These are phyloP conservation scores for Rhamphomyia laevipes DNA, from an alignment of 2,888 invertebrate genomes.

Conservation along the genomic window DNA sequence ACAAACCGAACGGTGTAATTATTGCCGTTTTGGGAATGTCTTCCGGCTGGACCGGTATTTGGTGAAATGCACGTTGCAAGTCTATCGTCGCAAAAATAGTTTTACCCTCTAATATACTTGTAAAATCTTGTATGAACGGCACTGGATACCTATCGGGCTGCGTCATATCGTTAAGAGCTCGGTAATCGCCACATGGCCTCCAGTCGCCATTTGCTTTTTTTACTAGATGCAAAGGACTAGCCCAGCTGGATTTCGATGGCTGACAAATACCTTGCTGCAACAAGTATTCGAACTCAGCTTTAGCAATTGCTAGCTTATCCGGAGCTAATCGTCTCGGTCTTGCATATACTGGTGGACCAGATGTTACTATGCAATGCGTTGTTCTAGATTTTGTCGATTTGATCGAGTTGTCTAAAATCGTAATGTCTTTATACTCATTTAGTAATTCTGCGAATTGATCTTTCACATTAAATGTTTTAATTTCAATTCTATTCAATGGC, in stretches of 20 bases:
- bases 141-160: conserved; percentile 25
- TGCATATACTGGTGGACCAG: conserved; percentile 10
- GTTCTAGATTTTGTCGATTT: conserved; percentile 2
- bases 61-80: too few species aligned
- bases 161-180: conserved; percentile 21
- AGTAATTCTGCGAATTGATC: not conserved
- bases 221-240: not conserved
- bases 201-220: conserved; percentile 9
- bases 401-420: not conserved
- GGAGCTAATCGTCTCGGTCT: conserved; percentile 9
- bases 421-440: not conserved
- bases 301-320: conserved; percentile 4
- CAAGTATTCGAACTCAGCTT: not conserved
- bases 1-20: too few species aligned
- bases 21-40: too few species aligned
- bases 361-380: conserved; percentile 11
- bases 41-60: too few species aligned
- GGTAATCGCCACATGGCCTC: conserved; percentile 25
- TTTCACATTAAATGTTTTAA: not conserved
- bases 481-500: not conserved
- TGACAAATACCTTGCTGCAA: not conserved
- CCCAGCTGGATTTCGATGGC: not conserved
- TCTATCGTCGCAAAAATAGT: too few species aligned
- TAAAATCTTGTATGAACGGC: conserved; percentile 21
- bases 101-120: not conserved